These are phyloP conservation scores for Pithys albifrons DNA, from an alignment of 2,113 vertebrate genomes.

Conservation along the genomic window DNA sequence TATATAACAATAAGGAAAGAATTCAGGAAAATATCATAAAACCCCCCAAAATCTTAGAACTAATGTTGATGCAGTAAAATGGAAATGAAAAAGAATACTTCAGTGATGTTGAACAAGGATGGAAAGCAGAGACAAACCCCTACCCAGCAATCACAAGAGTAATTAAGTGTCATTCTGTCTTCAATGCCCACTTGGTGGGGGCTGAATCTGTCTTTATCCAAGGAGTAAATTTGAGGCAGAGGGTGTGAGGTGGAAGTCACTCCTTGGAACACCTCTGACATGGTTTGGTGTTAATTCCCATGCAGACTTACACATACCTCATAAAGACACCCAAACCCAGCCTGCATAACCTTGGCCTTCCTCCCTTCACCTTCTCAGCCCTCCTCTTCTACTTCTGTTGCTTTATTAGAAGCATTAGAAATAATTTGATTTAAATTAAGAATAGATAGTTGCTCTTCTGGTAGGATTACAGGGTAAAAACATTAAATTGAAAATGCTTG, in stretches of 20 bases:
- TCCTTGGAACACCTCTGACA: not conserved
- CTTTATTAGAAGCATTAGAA: slow-evolving; percentile 26
- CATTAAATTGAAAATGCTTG: slow-evolving; percentile 20
- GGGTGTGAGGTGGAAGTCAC: not conserved
- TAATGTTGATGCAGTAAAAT: not conserved
- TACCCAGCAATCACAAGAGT: not conserved
- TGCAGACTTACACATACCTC: not conserved
- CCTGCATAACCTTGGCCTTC: not conserved
- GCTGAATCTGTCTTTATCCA: not conserved
- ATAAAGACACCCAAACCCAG: not conserved
- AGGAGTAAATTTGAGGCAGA: not conserved
- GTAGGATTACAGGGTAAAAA: slow-evolving; percentile 25
- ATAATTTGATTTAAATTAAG: slow-evolving; percentile 49
- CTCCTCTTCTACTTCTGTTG: not conserved
- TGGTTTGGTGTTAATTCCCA: not conserved
- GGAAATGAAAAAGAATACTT: not conserved
- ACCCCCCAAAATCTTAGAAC: not conserved
- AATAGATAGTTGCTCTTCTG: slow-evolving; percentile 11
- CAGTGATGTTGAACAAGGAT: not conserved
- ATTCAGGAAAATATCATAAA: not conserved
- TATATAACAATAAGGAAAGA: not conserved
- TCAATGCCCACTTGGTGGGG: not conserved
- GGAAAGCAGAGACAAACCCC: not conserved
- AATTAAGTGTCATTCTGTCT: not conserved
- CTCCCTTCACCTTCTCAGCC: not conserved